phyloP scores from a whole-genome alignment of 2,888 invertebrate species.

The Rhingia rostrata region DNA sequence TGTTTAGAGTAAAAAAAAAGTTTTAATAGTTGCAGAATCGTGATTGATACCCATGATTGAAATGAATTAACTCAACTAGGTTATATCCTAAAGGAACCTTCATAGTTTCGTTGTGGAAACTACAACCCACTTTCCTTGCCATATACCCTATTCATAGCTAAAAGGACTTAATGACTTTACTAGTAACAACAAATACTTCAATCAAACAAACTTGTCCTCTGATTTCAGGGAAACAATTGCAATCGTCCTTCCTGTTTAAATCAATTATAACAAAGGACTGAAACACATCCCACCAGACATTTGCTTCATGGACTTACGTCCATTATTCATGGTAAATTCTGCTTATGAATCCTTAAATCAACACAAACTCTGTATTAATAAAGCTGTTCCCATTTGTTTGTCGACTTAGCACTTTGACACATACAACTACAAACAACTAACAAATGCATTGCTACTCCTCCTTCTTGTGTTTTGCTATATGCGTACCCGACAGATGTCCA shows the following conservation, averaged over 20 bases:
- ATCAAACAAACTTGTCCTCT: no score
- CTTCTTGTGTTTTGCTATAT: not conserved
- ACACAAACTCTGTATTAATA: conserved; percentile 15
- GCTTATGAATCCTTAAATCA: conserved; percentile 9
- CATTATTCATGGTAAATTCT: conserved; percentile 6
- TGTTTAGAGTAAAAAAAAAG: no score
- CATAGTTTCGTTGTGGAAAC: no score
- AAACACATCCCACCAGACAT: conserved; percentile 5
- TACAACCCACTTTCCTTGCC: no score
- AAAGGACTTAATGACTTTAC: no score
- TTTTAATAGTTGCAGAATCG: no score
- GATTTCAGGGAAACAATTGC: not conserved
- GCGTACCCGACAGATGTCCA: conserved; percentile 49
- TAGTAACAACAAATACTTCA: no score
- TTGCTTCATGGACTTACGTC: conserved; percentile 6
- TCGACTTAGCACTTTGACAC: conserved; percentile 45
- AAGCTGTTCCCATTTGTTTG: conserved; percentile 44
- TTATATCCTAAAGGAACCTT: no score
- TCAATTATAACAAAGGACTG: conserved; percentile 11
- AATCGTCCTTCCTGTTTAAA: not conserved
- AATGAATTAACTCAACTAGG: no score
- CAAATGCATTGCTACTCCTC: not conserved
- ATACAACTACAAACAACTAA: conserved; percentile 5
- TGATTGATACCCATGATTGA: no score
- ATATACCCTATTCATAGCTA: no score